A percentile compares a stretch with the other conserved stretches of the same genome.
These are phyloP conservation scores for Cosmia trapezina DNA, from an alignment of 2,888 invertebrate species.

Conservation along the genomic window DNA sequence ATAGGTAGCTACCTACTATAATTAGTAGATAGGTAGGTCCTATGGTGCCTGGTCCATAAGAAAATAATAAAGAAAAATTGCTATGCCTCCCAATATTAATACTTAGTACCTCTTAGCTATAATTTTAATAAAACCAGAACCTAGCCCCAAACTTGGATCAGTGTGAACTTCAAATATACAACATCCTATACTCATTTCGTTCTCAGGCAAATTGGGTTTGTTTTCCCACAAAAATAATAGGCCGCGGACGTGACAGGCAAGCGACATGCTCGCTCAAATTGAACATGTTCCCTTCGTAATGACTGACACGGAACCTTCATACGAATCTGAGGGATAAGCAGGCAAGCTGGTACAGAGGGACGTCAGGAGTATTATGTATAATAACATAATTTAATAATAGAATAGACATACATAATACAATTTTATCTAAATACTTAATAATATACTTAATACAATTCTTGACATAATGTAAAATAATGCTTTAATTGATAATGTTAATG, in stretches of 20 bases:
- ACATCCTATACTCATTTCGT: constrained; percentile 42
- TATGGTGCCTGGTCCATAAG: too few species aligned
- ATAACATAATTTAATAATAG: too few species aligned
- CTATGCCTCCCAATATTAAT: not conserved
- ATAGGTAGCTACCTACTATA: too few species aligned
- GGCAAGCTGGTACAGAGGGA: not conserved
- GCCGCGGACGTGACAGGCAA: constrained; percentile 50
- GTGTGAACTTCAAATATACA: constrained; percentile 33
- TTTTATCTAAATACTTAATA: too few species aligned
- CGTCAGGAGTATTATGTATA: not conserved
- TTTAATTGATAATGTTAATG: too few species aligned
- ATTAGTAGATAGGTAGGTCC: not conserved
- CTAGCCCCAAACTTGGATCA: constrained; percentile 27
- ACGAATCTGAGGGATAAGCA: constrained; percentile 58
- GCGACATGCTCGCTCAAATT: constrained; percentile 58
- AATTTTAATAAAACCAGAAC: not conserved
- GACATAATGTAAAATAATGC: too few species aligned
- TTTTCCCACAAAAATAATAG: constrained; percentile 60
- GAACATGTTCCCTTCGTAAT: constrained; percentile 58
- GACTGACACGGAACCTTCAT: constrained; percentile 58
- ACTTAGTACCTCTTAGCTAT: too few species aligned
- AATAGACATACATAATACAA: too few species aligned
- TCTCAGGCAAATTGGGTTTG: constrained; percentile 55
- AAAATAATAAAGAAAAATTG: not conserved
- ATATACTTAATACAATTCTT: too few species aligned